Evolutionary conservation across 2,797 vertebrate species (phyloP), one percentile per base, ranked within the genome.

Genomic region (Characodon lateralis): DNA sequence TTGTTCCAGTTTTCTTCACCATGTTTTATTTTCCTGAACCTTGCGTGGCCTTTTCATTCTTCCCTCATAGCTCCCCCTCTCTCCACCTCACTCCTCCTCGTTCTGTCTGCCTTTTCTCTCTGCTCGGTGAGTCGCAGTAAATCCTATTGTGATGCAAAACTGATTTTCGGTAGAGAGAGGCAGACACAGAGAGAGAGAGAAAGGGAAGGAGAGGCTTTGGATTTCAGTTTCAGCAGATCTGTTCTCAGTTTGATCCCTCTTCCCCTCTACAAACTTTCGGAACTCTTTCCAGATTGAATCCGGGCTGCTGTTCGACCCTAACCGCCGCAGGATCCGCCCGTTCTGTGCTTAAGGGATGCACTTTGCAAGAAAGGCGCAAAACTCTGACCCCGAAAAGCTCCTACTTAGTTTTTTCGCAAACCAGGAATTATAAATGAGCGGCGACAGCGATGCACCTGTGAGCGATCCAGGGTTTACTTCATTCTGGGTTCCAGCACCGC

Each of bases 61-160:
- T 73, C 56, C 59, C 1, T 55, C 20, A 5, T 56, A 22, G 76
- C 10, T 69, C 68, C 61, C 55, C 65, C 76, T 31, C 77, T 20
- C 74, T 58, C 78, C 7, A 53, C 31, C 61, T 24, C 78, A 8
- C 84, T 65, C 73, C 51, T 66, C 51, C 79, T 74, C 75, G 43
- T 74, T 68, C 74, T 56, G 4, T 93, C 78, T 89, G 91, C 93
- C 88, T 82, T 93, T 97, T 97, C 96, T 97, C 94, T 89, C 84
- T 89, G 95, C 94, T 92, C 97, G 95, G 88, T 95, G 96, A 95
- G 94, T 96, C 96, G 95, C 94, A 93, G 94, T 93, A 95, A 95
- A 96, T 95, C 93, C 96, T 93, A 96, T 97, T 98, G 96, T 98
- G 94, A 98, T 98, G 97, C 95, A 97, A 97, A 98, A 97, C 94